Conservation (phyloP, 2,888 invertebrate genomes). For the Meandrusa payeni region DNA sequence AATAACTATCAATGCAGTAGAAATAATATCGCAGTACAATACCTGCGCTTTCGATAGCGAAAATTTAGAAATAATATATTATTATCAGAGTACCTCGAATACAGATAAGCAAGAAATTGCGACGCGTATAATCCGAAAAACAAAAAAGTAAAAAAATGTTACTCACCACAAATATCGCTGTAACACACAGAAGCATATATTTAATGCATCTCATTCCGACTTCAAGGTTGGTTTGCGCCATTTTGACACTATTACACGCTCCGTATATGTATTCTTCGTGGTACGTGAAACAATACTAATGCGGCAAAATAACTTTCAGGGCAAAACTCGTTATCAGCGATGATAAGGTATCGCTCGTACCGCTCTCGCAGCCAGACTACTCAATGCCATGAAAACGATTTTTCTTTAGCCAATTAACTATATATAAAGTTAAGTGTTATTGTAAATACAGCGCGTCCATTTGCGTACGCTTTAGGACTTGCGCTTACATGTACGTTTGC, state of each 20-base stretch:
- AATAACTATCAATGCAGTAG: no score
- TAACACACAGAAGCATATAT: slow-evolving; percentile 87
- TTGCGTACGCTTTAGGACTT: slow-evolving; percentile 19
- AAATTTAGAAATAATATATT: no score
- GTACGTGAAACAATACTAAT: slow-evolving; percentile 35
- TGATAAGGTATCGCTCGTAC: slow-evolving; percentile 42
- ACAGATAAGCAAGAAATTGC: slow-evolving; percentile 9
- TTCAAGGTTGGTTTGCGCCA: slow-evolving; percentile 68
- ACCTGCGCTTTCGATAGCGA: no score
- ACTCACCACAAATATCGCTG: slow-evolving; percentile 90
- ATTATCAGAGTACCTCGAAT: slow-evolving; percentile 1
- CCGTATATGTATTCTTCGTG: slow-evolving; percentile 24
- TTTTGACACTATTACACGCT: slow-evolving; percentile 39
- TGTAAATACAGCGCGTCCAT: slow-evolving; percentile 34
- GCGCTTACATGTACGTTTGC: not conserved
- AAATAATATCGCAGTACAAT: no score
- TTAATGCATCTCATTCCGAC: slow-evolving; percentile 88
- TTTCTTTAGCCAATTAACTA: slow-evolving; percentile 51
- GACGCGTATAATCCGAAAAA: slow-evolving; percentile 4
- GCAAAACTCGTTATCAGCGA: slow-evolving; percentile 33
- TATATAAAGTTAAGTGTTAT: slow-evolving; percentile 33
- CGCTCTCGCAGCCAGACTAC: slow-evolving; percentile 28
- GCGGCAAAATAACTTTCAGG: slow-evolving; percentile 32
- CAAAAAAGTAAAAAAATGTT: not conserved
- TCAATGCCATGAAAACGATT: slow-evolving; percentile 41